Evolutionary conservation across 2,113 vertebrate species (phyloP).

Genomic region (Raphicerus campestris): DNA sequence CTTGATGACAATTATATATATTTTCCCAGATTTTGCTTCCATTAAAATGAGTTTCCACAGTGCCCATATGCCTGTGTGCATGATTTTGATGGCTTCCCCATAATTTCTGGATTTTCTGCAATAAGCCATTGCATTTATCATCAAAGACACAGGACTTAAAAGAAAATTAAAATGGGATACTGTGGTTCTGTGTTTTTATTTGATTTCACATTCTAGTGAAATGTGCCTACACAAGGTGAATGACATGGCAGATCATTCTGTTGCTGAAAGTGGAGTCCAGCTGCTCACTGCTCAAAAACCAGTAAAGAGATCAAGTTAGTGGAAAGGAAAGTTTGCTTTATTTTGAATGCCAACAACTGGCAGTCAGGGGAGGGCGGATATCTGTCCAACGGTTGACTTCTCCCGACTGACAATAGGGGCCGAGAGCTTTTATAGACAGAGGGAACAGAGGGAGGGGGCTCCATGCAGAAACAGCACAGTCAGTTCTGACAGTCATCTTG

Average conservation of each 20-base stretch:
- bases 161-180: not conserved
- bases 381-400: not conserved
- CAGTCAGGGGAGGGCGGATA: rapidly evolving
- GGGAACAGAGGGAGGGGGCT: not conserved
- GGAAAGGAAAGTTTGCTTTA: not conserved
- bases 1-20: not conserved
- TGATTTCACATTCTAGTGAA: not conserved
- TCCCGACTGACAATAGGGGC: not conserved
- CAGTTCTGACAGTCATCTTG: not conserved
- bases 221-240: not conserved
- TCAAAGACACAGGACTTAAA: not conserved
- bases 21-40: not conserved
- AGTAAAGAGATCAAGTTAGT: not conserved
- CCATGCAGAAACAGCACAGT: not conserved
- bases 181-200: not conserved
- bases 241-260: not conserved
- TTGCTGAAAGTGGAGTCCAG: not conserved
- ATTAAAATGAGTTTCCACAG: not conserved
- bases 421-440: not conserved
- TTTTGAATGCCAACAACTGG: not conserved
- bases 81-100: not conserved
- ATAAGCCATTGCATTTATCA: not conserved
- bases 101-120: slow-evolving; percentile 1
- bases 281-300: not conserved
- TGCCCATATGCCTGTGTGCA: not conserved